Conservation (phyloP, 2,797 vertebrate genomes). For the Acropternis orthonyx region DNA sequence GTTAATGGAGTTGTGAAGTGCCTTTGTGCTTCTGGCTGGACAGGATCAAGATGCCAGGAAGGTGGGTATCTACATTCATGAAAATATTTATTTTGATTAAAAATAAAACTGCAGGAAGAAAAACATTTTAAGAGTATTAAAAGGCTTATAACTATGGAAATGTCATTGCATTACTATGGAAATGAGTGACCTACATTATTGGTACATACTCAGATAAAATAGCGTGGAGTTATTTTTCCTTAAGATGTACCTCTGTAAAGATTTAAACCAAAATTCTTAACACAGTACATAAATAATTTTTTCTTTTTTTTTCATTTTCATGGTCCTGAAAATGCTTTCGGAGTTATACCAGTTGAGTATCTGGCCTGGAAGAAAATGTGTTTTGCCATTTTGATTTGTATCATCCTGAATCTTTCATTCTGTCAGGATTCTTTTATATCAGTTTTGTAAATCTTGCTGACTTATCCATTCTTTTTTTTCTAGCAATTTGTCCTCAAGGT, state of each 20-base stretch:
- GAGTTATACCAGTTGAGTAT: background rate
- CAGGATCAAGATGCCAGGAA: slow-evolving; percentile 85
- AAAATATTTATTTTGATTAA: background rate
- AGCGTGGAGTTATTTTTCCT: background rate
- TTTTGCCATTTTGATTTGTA: slow-evolving; percentile 38
- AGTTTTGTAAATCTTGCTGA: slow-evolving; percentile 32
- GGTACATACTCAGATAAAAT: background rate
- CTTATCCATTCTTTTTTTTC: slow-evolving; percentile 42
- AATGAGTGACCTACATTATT: background rate
- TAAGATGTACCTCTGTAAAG: background rate
- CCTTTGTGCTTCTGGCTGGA: slow-evolving; percentile 86
- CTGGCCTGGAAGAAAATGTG: background rate
- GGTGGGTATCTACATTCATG: slow-evolving; percentile 60
- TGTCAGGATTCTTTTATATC: slow-evolving; percentile 30
- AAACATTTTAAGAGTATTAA: background rate
- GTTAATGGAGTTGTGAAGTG: slow-evolving; percentile 83
- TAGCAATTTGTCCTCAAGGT: slow-evolving; percentile 87
- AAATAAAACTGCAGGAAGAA: background rate
- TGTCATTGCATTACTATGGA: background rate
- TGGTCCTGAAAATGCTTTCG: background rate
- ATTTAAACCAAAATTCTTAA: background rate
- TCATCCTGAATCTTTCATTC: slow-evolving; percentile 48
- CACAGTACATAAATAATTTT: background rate
- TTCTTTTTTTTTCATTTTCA: background rate
- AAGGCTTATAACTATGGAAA: background rate